Base-by-base conservation (phyloP, 2,797 vertebrate genomes). In the Sternotherus odoratus region DNA sequence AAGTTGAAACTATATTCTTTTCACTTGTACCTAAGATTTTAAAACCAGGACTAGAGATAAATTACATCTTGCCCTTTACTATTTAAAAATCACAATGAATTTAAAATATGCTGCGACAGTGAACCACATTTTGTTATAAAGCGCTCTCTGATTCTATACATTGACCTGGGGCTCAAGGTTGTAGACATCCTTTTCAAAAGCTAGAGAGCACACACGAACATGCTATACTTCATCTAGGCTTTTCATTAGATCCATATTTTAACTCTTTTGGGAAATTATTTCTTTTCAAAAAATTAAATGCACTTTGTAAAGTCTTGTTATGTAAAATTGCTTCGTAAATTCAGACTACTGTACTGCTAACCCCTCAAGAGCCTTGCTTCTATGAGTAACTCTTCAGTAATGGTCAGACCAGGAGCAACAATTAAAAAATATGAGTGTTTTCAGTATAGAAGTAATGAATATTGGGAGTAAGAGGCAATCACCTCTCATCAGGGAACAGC, bases 401-500 rank as follows among this genome's bases (percentile, higher is more conserved):
- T 0, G 17, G 36, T 77, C 49, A 90, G 46, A 82, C 3, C 50
- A 94, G 88, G 81, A 83, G 54, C 53, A 26, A 66, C 75, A 43
- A 4, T 19, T 33, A 5, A 80, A 46, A 86, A 50, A 83, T 48
- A 78, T 15, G 24, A 54, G 51, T n/a, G 49, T 77, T 85, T 57
- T 83, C 23, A 74, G 23, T 69, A 69, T 66, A 48, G 69, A 78
- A 33, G 48, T 4, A 49, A 69, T 57, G 79, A 86, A 92, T 46
- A 82, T 17, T 15, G 46, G 87, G 85, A 89, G 2, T 53, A 72
- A 75, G 94, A 83, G 78, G 85, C 79, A 53, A 80, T 89, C 98
- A 99, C 99, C 99, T 99, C 96, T 99, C 99, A 82, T 99, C 99
- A 51, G 97, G 95, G 77, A 98, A 98, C 26, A 98, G 91, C 95